These are phyloP conservation scores for Cantharis rufa DNA, from an alignment of 2,888 invertebrate species.

Conservation along the genomic window DNA sequence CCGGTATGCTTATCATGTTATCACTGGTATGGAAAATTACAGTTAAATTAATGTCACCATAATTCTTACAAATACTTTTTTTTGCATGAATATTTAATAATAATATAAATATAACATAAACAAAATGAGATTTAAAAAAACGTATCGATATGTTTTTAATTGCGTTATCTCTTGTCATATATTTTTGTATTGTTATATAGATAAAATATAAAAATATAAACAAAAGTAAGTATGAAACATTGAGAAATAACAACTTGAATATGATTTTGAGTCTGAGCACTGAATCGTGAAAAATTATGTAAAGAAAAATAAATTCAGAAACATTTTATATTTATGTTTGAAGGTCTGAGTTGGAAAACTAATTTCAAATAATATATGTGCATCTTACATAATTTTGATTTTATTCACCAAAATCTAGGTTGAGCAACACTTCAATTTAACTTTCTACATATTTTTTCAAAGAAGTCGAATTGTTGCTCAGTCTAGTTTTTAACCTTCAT, in stretches of 20 bases:
- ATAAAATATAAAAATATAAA: neutral
- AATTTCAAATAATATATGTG: neutral
- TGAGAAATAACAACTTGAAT: neutral
- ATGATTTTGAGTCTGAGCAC: neutral
- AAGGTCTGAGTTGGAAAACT: neutral
- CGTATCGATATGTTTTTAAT: neutral
- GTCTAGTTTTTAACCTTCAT: too few relatives aligned
- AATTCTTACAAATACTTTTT: neutral
- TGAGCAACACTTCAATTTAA: too few relatives aligned
- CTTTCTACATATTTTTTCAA: too few relatives aligned
- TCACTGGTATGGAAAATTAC: slow-evolving; percentile 20
- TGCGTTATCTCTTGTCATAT: neutral
- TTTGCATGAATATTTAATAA: neutral
- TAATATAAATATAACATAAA: neutral
- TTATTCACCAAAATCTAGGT: too few relatives aligned
- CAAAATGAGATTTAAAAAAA: neutral
- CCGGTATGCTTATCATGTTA: slow-evolving; percentile 21
- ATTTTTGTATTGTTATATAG: neutral
- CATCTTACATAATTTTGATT: neutral
- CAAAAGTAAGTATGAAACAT: neutral
- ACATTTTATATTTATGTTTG: neutral
- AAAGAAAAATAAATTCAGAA: neutral
- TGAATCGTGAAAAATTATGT: neutral
- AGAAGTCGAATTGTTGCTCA: too few relatives aligned
- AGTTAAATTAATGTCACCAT: slow-evolving; percentile 1